phyloP scores from a whole-genome alignment of 2,113 vertebrate genomes.

The Phoxinus phoxinus region DNA sequence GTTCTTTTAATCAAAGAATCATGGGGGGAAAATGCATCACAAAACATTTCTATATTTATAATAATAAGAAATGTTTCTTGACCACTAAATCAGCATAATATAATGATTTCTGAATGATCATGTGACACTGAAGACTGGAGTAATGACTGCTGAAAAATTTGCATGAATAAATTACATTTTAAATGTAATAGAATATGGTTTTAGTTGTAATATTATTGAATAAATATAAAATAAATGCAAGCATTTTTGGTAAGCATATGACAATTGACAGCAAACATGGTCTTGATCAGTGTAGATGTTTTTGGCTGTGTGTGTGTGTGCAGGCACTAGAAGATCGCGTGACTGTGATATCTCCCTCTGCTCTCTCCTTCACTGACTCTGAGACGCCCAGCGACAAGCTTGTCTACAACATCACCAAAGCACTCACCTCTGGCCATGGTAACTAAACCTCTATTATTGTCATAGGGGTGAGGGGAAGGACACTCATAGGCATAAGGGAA shows the following conservation, averaged over 20 bases:
- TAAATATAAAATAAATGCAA: not conserved
- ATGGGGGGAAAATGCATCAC: no score
- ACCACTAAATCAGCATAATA: no score
- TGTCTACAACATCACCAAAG: slow-evolving; percentile 88
- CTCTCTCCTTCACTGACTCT: slow-evolving; percentile 87
- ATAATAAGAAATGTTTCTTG: no score
- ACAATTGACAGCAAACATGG: slow-evolving; percentile 30
- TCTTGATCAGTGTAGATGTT: slow-evolving; percentile 15
- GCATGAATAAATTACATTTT: not conserved
- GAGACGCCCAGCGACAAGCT: slow-evolving; percentile 84
- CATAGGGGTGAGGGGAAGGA: slow-evolving; percentile 27
- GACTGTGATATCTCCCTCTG: slow-evolving; percentile 85
- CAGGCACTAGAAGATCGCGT: slow-evolving; percentile 90
- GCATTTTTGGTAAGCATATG: not conserved
- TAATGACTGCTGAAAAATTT: not conserved
- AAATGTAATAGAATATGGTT: not conserved
- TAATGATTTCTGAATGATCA: no score
- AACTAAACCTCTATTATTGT: slow-evolving; percentile 56
- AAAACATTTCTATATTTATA: no score
- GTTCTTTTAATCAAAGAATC: no score
- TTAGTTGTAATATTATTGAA: not conserved
- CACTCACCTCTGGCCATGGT: slow-evolving; percentile 87
- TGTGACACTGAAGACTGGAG: not conserved
- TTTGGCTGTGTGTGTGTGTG: slow-evolving; percentile 20
- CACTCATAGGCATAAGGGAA: slow-evolving; percentile 22